Percentiles rank a stretch among this genome's conserved stretches.
phyloP scores from a whole-genome alignment of 2,888 invertebrate genomes.

The Clusia tigrina region DNA sequence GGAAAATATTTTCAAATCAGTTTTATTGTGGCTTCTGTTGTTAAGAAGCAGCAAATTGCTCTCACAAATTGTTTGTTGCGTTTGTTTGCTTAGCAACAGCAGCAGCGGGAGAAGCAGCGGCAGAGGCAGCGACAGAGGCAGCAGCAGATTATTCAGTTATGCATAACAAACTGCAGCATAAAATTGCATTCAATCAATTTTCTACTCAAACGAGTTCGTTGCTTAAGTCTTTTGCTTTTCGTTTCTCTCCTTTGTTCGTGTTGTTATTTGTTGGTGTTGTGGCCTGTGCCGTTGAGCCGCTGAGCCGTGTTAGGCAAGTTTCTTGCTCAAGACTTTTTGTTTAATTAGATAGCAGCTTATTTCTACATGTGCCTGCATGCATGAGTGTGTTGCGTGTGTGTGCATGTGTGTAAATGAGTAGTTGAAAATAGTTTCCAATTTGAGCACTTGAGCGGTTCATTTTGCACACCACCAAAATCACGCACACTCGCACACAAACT shows the following conservation, averaged over 20 bases:
- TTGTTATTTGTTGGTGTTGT: not conserved
- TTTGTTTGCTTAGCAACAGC: too few relatives aligned
- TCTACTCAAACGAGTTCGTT: constrained; percentile 43
- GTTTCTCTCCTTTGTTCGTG: not conserved
- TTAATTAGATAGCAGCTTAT: not conserved
- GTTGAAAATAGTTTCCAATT: too few relatives aligned
- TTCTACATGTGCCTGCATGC: not conserved
- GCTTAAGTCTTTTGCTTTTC: constrained; percentile 54
- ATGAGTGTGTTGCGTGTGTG: too few relatives aligned
- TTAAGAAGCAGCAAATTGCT: not conserved
- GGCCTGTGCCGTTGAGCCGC: not conserved
- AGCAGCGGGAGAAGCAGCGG: too few relatives aligned
- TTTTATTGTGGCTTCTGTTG: not conserved
- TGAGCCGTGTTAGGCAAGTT: not conserved
- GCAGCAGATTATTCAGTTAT: constrained; percentile 4
- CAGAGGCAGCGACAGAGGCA: too few relatives aligned
- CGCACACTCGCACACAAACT: not conserved
- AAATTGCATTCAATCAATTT: not conserved
- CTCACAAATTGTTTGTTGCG: too few relatives aligned
- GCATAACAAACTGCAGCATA: not conserved
- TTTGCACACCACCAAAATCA: too few relatives aligned
- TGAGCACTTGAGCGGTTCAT: too few relatives aligned
- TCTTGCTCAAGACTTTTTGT: not conserved
- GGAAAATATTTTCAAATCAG: not conserved
- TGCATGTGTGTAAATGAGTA: too few relatives aligned